A percentile compares a stretch with the other conserved stretches of the same genome.
Evolutionary conservation across 2,888 invertebrate species (phyloP).

Genomic region (Lithophane ornitopus): DNA sequence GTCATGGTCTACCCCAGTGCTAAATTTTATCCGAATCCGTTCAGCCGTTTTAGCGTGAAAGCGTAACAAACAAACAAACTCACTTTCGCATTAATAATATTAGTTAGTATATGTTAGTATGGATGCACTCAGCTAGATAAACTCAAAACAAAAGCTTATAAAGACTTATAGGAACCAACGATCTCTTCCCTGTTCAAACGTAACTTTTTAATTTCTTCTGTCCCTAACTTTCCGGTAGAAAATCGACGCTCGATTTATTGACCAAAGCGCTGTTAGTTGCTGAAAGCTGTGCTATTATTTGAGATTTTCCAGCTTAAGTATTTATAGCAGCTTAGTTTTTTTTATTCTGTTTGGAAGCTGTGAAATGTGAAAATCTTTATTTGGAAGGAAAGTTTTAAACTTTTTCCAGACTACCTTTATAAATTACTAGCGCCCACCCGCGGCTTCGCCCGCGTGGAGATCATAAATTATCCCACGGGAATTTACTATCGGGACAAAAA

Average conservation of each 20-base stretch:
- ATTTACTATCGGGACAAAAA: too few species aligned
- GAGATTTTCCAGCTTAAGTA: slow-evolving; percentile 41
- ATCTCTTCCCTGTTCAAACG: not conserved
- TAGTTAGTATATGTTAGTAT: too few species aligned
- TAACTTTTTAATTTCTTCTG: slow-evolving; percentile 45
- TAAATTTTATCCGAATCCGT: too few species aligned
- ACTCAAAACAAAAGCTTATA: not conserved
- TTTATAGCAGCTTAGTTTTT: slow-evolving; percentile 26
- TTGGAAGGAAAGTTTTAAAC: not conserved
- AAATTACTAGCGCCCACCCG: not conserved
- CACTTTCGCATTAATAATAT: too few species aligned
- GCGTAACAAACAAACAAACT: too few species aligned
- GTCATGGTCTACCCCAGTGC: too few species aligned
- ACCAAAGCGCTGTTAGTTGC: slow-evolving; percentile 23
- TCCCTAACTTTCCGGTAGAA: slow-evolving; percentile 37
- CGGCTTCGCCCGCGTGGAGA: too few species aligned
- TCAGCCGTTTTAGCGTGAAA: too few species aligned
- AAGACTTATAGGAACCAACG: not conserved
- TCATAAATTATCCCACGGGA: too few species aligned
- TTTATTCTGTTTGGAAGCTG: not conserved
- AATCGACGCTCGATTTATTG: slow-evolving; percentile 49
- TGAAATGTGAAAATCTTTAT: not conserved
- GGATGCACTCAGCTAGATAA: not conserved
- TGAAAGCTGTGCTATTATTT: slow-evolving; percentile 55
- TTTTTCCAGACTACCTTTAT: not conserved